Percentiles rank a stretch among this genome's conserved stretches.
Conservation (phyloP, 2,888 invertebrate species). For the Linyphia triangularis region DNA sequence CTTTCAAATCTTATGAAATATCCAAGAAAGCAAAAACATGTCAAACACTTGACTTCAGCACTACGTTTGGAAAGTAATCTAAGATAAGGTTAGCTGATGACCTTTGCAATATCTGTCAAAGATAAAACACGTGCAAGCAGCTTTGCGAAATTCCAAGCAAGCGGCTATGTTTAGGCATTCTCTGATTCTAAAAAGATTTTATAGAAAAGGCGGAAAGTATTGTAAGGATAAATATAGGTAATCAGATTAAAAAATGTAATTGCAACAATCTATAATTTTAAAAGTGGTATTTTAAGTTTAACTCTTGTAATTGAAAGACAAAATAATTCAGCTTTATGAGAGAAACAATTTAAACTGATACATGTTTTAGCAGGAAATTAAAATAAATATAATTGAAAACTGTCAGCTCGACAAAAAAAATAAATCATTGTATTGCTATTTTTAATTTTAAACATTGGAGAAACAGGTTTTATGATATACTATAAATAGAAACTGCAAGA, state of each 20-base stretch:
- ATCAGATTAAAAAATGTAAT: background rate
- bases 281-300: background rate
- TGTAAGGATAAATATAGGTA: background rate
- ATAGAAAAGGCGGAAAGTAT: background rate
- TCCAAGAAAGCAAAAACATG: background rate
- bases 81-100: constrained; percentile 50
- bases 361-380: too few relatives aligned
- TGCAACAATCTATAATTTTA: background rate
- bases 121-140: constrained; percentile 12
- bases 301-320: background rate
- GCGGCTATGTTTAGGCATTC: background rate
- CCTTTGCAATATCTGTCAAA: constrained; percentile 36
- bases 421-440: too few relatives aligned
- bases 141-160: background rate
- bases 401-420: too few relatives aligned
- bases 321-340: background rate
- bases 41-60: constrained; percentile 13
- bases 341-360: too few relatives aligned
- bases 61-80: constrained; percentile 26
- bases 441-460: too few relatives aligned
- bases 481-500: too few relatives aligned
- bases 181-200: background rate
- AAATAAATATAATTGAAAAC: too few relatives aligned
- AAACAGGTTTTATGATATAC: too few relatives aligned
- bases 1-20: background rate